These are phyloP conservation scores for Cybosia mesomella DNA, from an alignment of 2,888 invertebrate genomes.

Conservation along the genomic window DNA sequence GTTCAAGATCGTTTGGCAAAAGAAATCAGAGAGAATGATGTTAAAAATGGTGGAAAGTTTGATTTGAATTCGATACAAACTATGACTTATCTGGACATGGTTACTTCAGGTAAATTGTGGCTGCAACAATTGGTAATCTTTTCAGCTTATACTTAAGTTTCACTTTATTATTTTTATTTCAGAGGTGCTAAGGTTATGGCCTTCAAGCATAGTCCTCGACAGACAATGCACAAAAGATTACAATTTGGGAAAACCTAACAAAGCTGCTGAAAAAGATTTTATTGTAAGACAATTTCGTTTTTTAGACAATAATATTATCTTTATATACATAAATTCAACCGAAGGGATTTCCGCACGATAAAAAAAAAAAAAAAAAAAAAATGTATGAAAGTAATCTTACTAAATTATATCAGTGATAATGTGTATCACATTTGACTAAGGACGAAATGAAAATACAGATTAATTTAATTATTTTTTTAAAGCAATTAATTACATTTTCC, in stretches of 20 bases:
- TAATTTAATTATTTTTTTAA: no score
- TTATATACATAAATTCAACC: no score
- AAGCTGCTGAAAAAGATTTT: constrained; percentile 58
- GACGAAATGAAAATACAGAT: no score
- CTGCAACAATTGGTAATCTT: neutral
- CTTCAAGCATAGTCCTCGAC: constrained; percentile 70
- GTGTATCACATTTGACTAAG: no score
- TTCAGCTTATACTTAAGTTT: no score
- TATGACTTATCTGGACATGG: constrained; percentile 78
- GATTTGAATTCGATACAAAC: constrained; percentile 68
- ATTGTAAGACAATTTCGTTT: constrained; percentile 61
- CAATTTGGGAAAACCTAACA: constrained; percentile 70
- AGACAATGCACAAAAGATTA: constrained; percentile 83
- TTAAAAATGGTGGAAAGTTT: constrained; percentile 70
- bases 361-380: no score
- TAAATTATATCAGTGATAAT: no score
- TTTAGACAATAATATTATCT: no score
- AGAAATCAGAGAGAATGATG: constrained; percentile 60
- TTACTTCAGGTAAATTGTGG: constrained; percentile 64
- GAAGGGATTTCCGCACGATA: no score
- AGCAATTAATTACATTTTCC: no score
- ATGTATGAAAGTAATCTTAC: no score
- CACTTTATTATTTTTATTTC: constrained; percentile 1
- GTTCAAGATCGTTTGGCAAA: constrained; percentile 60
- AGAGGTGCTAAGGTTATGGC: constrained; percentile 75